Percentiles rank a stretch among this genome's conserved stretches.
Evolutionary conservation across 2,797 vertebrate genomes (phyloP).

Genomic region (Chrysocyon brachyurus): DNA sequence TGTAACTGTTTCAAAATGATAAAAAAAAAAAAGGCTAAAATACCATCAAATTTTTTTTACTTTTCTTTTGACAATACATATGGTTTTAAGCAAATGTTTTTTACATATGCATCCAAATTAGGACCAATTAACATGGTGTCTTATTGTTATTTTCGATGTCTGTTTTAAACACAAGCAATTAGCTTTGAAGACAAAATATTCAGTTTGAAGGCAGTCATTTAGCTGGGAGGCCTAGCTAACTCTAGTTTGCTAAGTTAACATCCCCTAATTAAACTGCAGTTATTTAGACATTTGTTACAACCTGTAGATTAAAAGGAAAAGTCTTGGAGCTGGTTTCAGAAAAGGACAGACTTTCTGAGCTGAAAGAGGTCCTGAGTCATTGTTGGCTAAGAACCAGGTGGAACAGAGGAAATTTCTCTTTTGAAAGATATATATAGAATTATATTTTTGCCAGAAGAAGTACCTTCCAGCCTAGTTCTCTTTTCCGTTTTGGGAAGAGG

Average conservation of each 20-base stretch:
- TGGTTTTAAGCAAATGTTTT: neutral
- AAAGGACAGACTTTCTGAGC: neutral
- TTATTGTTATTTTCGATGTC: conserved; percentile 57
- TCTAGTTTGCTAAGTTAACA: neutral
- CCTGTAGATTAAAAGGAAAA: neutral
- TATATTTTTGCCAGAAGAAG: neutral
- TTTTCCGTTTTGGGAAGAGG: neutral
- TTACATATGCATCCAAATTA: neutral
- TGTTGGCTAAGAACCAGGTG: neutral
- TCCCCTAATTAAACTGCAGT: neutral
- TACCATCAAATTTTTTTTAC: neutral
- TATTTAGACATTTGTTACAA: neutral
- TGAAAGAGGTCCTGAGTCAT: neutral
- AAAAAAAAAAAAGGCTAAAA: conserved; percentile 2
- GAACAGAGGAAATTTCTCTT: neutral
- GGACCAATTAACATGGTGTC: neutral
- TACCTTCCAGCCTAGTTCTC: neutral
- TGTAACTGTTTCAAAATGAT: neutral
- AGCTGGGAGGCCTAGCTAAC: neutral
- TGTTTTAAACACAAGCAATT: conserved; percentile 61
- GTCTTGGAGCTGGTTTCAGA: neutral
- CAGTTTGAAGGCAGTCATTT: conserved; percentile 17
- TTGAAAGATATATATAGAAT: neutral
- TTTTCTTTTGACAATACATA: neutral
- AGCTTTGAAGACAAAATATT: conserved; percentile 35